Conservation (phyloP, 1,140 invertebrate genomes). For the Idris sp. region DNA sequence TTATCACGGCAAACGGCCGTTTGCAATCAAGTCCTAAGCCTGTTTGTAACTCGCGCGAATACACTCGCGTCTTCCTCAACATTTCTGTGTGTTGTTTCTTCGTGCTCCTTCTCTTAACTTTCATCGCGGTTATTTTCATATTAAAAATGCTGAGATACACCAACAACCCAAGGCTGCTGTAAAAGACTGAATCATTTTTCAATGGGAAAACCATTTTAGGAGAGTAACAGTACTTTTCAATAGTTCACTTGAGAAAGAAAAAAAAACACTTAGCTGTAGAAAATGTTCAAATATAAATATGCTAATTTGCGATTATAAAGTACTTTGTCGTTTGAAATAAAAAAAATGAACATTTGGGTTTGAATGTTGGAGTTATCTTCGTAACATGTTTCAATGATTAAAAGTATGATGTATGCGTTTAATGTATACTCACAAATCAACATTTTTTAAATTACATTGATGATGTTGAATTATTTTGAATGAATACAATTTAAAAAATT, state of each 20-base stretch:
- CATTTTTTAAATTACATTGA: no score
- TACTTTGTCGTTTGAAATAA: no score
- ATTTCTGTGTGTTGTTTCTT: constrained; percentile 29
- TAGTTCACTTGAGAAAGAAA: constrained; percentile 1
- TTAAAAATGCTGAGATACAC: constrained; percentile 46
- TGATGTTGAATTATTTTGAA: no score
- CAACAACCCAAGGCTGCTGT: constrained; percentile 41
- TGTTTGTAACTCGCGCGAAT: constrained; percentile 41
- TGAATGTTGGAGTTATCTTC: no score
- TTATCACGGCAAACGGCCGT: constrained; percentile 44
- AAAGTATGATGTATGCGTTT: no score
- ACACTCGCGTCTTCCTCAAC: constrained; percentile 38
- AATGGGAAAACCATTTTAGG: constrained; percentile 19
- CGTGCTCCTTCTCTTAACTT: constrained; percentile 39
- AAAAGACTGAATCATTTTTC: constrained; percentile 54
- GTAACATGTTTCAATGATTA: no score
- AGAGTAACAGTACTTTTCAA: constrained; percentile 13
- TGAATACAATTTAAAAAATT: no score
- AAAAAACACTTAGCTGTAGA: no score
- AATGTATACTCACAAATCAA: no score
- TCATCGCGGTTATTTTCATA: constrained; percentile 56
- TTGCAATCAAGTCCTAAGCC: constrained; percentile 55
- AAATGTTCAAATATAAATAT: no score
- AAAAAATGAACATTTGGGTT: no score
- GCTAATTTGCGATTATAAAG: no score